Evolutionary conservation across 2,113 vertebrate species (phyloP).

Genomic region (Cyprinodon variegatus): DNA sequence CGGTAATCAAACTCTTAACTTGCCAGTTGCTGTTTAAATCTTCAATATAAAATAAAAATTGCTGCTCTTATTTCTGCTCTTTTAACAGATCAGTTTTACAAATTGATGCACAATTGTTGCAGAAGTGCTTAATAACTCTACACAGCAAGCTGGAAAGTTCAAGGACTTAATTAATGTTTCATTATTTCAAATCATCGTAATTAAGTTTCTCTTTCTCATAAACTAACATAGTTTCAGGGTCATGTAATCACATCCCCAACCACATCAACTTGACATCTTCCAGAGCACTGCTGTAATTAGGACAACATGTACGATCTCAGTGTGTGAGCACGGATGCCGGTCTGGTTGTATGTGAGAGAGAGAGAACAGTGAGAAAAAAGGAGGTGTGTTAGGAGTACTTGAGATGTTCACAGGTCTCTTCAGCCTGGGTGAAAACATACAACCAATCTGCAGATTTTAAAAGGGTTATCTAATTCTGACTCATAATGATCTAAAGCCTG

Average conservation of each 20-base stretch:
- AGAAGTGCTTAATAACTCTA: slow-evolving; percentile 37
- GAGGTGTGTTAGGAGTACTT: slow-evolving; percentile 27
- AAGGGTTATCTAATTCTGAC: slow-evolving; percentile 40
- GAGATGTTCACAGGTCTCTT: slow-evolving; percentile 38
- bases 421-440: slow-evolving; percentile 20
- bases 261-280: not conserved
- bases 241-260: slow-evolving; percentile 5
- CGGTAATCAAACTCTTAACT: too few species aligned
- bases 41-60: not conserved
- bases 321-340: not conserved
- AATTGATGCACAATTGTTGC: slow-evolving; percentile 44
- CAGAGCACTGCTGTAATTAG: slow-evolving; percentile 15
- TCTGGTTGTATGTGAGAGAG: not conserved
- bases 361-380: not conserved
- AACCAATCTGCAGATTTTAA: slow-evolving; percentile 45
- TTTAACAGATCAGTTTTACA: slow-evolving; percentile 35
- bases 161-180: slow-evolving; percentile 29
- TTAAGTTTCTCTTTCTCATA: not conserved
- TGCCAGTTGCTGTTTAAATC: not conserved
- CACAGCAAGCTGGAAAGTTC: not conserved
- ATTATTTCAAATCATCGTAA: not conserved
- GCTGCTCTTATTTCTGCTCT: not conserved
- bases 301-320: slow-evolving; percentile 26
- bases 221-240: not conserved
- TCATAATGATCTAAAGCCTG: slow-evolving; percentile 8